Conservation (phyloP, 2,888 invertebrate genomes). For the Drosophila antonietae region DNA sequence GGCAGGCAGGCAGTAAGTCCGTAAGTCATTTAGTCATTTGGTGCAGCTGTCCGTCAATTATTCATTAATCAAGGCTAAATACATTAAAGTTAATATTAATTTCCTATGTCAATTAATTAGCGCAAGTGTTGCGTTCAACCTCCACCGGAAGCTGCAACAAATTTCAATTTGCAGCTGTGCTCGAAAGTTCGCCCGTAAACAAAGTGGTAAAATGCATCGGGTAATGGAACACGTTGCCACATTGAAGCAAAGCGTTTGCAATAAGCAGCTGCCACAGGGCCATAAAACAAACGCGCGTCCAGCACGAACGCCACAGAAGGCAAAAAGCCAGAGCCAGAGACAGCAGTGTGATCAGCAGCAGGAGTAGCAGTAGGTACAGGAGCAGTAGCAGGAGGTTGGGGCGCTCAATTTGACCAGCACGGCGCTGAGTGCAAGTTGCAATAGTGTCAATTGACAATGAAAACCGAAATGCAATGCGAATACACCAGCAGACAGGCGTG, state of each 20-base stretch:
- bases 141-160: conserved; percentile 53
- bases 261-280: conserved; percentile 71
- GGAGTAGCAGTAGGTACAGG: background rate
- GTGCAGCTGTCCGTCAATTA: conserved; percentile 61
- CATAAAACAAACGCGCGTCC: conserved; percentile 68
- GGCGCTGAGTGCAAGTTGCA: conserved; percentile 46
- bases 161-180: conserved; percentile 67
- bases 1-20: conserved; percentile 3
- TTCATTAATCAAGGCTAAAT: conserved; percentile 74
- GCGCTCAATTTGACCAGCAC: conserved; percentile 21
- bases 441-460: conserved; percentile 80
- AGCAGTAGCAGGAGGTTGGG: background rate
- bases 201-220: conserved; percentile 56
- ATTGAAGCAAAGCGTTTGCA: conserved; percentile 77
- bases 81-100: conserved; percentile 74
- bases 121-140: conserved; percentile 47
- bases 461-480: conserved; percentile 64
- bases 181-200: conserved; percentile 64
- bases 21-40: conserved; percentile 25
- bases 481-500: conserved; percentile 13
- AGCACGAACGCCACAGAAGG: conserved; percentile 14
- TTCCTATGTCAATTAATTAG: conserved; percentile 72
- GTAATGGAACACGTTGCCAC: conserved; percentile 59
- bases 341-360: background rate
- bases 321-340: background rate